phyloP scores from a whole-genome alignment of 2,113 vertebrate species.

The Chelonoidis abingdonii region DNA sequence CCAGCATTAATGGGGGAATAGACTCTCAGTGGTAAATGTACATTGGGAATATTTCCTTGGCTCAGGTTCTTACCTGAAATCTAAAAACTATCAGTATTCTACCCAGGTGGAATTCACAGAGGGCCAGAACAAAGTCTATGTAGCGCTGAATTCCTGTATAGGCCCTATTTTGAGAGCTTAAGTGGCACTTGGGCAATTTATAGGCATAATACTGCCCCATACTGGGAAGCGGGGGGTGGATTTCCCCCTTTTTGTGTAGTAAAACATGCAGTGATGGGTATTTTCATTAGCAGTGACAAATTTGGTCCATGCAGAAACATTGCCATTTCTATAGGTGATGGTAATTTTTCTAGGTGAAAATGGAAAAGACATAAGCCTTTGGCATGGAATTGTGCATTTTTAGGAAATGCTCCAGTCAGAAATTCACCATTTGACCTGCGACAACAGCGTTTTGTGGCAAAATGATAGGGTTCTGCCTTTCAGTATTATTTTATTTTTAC shows the following conservation, averaged over 20 bases:
- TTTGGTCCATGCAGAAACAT: not conserved
- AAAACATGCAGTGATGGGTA: not conserved
- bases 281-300: not conserved
- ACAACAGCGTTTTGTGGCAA: not conserved
- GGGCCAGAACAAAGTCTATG: fast-evolving
- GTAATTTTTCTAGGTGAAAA: not conserved
- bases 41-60: not conserved
- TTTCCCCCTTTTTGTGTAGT: not conserved
- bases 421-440: not conserved
- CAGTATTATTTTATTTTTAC: not conserved
- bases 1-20: slow-evolving; percentile 24
- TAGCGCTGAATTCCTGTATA: fast-evolving
- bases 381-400: not conserved
- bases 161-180: not conserved
- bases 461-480: not conserved
- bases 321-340: not conserved
- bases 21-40: slow-evolving; percentile 5
- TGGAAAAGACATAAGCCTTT: not conserved
- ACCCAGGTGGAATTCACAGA: not conserved
- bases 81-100: not conserved
- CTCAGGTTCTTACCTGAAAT: not conserved
- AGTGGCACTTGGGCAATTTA: not conserved
- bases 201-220: not conserved
- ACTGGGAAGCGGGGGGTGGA: not conserved
- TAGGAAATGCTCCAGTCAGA: not conserved